Conservation (phyloP, 2,113 vertebrate species). For the Spheniscus mendiculus region DNA sequence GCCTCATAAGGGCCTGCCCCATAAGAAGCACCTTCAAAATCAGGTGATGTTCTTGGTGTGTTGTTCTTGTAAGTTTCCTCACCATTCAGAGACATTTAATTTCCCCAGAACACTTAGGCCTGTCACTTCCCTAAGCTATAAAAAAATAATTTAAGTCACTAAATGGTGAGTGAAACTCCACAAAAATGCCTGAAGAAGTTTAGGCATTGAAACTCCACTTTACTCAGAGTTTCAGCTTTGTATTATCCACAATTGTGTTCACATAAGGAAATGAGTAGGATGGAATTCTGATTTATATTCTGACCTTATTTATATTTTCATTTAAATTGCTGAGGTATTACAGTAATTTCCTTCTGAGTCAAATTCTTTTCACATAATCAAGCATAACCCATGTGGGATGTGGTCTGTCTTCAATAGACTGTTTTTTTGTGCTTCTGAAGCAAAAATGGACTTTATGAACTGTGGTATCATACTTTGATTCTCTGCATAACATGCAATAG, state of each 20-base stretch:
- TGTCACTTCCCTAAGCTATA: not conserved
- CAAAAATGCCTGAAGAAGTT: not conserved
- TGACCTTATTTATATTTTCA: not conserved
- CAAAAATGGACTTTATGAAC: not conserved
- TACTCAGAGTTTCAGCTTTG: not conserved
- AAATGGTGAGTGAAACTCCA: not conserved
- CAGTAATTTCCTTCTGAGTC: not conserved
- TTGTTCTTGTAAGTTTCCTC: not conserved
- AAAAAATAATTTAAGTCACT: not conserved
- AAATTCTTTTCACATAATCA: not conserved
- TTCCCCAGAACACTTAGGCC: not conserved
- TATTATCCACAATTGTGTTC: not conserved
- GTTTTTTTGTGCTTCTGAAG: not conserved
- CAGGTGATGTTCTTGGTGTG: not conserved
- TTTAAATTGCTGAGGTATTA: not conserved
- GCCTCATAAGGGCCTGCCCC: not conserved
- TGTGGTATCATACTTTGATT: not conserved
- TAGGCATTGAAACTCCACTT: not conserved
- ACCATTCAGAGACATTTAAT: not conserved
- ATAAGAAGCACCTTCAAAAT: not conserved
- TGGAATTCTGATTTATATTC: not conserved
- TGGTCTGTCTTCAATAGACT: not conserved
- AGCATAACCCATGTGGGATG: not conserved
- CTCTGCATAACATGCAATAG: not conserved
- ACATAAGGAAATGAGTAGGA: not conserved